Conservation (phyloP, 2,888 invertebrate species). For the Ptychoptera albimana region DNA sequence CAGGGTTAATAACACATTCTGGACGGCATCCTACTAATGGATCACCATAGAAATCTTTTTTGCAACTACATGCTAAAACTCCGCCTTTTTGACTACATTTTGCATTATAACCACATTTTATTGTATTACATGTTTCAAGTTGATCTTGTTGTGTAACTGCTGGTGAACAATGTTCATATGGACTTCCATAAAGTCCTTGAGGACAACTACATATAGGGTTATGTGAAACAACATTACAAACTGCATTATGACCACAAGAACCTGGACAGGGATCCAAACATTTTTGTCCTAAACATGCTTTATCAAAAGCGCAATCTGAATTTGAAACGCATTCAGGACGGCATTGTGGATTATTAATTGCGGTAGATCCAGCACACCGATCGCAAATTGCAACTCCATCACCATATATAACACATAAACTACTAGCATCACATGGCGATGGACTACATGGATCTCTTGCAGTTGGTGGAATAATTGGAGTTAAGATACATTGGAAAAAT, state of each 20-base stretch:
- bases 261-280: slow-evolving; percentile 68
- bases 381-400: slow-evolving; percentile 65
- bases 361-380: slow-evolving; percentile 52
- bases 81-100: slow-evolving; percentile 47
- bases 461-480: slow-evolving; percentile 40
- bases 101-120: slow-evolving; percentile 60
- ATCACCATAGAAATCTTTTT: slow-evolving; percentile 61
- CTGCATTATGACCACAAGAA: slow-evolving; percentile 58
- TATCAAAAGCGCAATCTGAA: slow-evolving; percentile 63
- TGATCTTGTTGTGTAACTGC: slow-evolving; percentile 25
- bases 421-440: slow-evolving; percentile 56
- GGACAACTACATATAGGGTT: slow-evolving; percentile 58
- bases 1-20: slow-evolving; percentile 68
- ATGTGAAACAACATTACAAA: slow-evolving; percentile 53
- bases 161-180: slow-evolving; percentile 57
- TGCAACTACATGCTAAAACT: slow-evolving; percentile 54
- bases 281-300: slow-evolving; percentile 55
- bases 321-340: slow-evolving; percentile 69
- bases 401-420: slow-evolving; percentile 52
- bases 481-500: slow-evolving; percentile 50
- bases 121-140: slow-evolving; percentile 42
- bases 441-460: slow-evolving; percentile 55
- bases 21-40: slow-evolving; percentile 62
- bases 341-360: slow-evolving; percentile 53
- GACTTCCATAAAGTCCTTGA: slow-evolving; percentile 52